These are phyloP conservation scores for Megalurothrips usitatus DNA, from an alignment of 2,888 invertebrate species.

Conservation along the genomic window DNA sequence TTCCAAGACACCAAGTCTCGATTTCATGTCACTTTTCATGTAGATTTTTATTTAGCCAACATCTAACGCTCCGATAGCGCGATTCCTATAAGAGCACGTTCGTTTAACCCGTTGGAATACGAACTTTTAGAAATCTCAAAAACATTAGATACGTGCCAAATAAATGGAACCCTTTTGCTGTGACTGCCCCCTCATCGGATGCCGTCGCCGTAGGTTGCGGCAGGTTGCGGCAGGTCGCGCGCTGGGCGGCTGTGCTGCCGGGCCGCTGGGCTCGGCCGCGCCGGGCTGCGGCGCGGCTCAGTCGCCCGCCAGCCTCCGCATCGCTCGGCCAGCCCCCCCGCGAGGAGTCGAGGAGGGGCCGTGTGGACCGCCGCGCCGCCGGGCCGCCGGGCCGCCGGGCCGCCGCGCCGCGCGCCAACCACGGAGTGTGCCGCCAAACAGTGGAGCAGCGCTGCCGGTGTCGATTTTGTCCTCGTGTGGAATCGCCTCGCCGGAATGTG, in stretches of 20 bases:
- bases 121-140: too few species aligned
- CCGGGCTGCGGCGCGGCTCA: neutral
- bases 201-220: neutral
- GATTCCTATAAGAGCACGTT: too few species aligned
- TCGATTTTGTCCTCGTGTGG: neutral
- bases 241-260: neutral
- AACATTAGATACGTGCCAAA: too few species aligned
- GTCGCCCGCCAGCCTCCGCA: conserved; percentile 10
- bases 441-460: neutral
- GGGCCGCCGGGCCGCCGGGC: too few species aligned
- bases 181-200: too few species aligned
- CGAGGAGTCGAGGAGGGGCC: neutral
- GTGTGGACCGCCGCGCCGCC: neutral
- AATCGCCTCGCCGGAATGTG: too few species aligned
- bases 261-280: neutral
- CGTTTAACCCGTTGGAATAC: too few species aligned
- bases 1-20: too few species aligned
- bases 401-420: neutral
- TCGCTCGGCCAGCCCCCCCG: neutral
- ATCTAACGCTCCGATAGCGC: too few species aligned
- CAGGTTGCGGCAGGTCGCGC: conserved; percentile 7
- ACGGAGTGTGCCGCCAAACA: neutral
- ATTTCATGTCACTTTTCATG: too few species aligned
- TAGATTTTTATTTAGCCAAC: too few species aligned
- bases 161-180: too few species aligned